Evolutionary conservation across 2,888 invertebrate species (phyloP).

Genomic region (Lasioglossum oenotherae): DNA sequence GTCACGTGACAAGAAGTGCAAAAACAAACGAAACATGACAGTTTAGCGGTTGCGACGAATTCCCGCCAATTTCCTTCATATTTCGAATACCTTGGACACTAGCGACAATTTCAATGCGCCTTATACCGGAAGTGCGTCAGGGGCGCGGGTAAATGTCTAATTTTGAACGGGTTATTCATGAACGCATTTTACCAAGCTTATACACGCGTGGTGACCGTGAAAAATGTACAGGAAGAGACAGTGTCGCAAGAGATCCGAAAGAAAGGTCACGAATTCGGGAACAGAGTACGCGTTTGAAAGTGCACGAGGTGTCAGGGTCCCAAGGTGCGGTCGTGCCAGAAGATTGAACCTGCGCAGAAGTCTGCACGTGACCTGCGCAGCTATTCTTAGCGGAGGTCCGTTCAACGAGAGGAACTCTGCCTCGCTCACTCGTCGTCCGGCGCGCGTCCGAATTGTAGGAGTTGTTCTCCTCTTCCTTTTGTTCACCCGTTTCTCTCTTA

Average conservation of each 20-base stretch:
- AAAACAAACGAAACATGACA: not conserved
- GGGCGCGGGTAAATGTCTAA: conserved; percentile 41
- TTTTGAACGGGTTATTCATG: conserved; percentile 45
- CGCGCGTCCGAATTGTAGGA: conserved; percentile 85
- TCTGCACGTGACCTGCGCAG: conserved; percentile 81
- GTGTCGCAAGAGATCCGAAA: conserved; percentile 53
- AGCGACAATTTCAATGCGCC: conserved; percentile 45
- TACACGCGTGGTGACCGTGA: conserved; percentile 49
- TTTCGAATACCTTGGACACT: conserved; percentile 45
- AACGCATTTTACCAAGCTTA: conserved; percentile 26
- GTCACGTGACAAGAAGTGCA: not conserved
- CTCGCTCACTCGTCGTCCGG: conserved; percentile 86
- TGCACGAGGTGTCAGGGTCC: conserved; percentile 75
- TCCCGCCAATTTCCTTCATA: conserved; percentile 62
- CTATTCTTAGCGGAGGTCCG: conserved; percentile 83
- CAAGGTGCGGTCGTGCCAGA: conserved; percentile 64
- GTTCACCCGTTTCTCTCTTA: conserved; percentile 74
- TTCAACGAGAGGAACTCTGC: conserved; percentile 77
- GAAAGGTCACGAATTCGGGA: conserved; percentile 69
- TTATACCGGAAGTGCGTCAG: conserved; percentile 55
- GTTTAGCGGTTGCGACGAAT: conserved; percentile 13
- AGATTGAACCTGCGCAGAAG: conserved; percentile 77
- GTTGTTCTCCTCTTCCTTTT: conserved; percentile 76
- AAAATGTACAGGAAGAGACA: conserved; percentile 34
- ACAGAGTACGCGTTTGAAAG: conserved; percentile 57